Evolutionary conservation across 2,113 vertebrate genomes (phyloP).

Genomic region (Percopsis transmontana): DNA sequence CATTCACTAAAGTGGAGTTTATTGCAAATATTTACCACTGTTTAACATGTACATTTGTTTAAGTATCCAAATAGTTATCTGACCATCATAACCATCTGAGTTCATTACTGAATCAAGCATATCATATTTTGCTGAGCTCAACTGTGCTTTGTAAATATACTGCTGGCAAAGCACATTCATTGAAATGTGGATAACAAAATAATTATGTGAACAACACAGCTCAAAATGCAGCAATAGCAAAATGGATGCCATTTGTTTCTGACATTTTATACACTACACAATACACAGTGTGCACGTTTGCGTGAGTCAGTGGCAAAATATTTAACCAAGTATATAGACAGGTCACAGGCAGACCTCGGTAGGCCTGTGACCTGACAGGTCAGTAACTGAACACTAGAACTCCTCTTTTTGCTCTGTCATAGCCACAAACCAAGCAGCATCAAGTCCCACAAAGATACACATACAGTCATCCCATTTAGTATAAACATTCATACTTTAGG

Average conservation of each 20-base stretch:
- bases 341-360: too few species aligned
- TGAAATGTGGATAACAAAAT: conserved; percentile 61
- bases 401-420: not conserved
- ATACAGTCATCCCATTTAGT: not conserved
- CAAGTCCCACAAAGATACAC: not conserved
- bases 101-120: conserved; percentile 27
- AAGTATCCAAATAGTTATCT: conserved; percentile 13
- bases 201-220: too few species aligned
- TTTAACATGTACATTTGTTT: conserved; percentile 10
- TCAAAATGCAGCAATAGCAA: too few species aligned
- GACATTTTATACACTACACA: too few species aligned
- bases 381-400: too few species aligned
- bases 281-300: too few species aligned
- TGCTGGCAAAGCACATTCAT: conserved; percentile 35
- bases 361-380: too few species aligned
- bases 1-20: conserved; percentile 9
- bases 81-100: too few species aligned
- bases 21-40: conserved; percentile 36
- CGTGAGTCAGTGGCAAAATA: too few species aligned
- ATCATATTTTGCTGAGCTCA: too few species aligned
- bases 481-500: conserved; percentile 45
- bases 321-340: too few species aligned
- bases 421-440: conserved; percentile 1
- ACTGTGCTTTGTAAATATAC: conserved; percentile 29
- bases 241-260: too few species aligned